Evolutionary conservation across 2,888 invertebrate species (phyloP).

Genomic region (Callyntrura sp.): DNA sequence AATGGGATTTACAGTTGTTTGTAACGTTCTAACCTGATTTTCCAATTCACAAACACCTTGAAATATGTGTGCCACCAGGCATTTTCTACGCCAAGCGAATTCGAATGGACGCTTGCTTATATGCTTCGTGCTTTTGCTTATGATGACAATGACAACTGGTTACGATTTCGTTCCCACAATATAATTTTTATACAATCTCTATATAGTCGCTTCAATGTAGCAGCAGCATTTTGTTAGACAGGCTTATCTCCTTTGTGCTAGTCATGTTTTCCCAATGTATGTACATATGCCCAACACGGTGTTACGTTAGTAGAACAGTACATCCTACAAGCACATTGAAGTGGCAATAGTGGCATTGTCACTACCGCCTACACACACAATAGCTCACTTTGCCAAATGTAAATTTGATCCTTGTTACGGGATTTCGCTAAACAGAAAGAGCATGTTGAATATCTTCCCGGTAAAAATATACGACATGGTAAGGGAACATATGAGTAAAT

Average conservation of each 20-base stretch:
- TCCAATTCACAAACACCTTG: slow-evolving; percentile 13
- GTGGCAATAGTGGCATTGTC: neutral
- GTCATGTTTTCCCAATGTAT: neutral
- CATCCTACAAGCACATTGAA: too few species aligned
- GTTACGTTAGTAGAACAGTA: too few species aligned
- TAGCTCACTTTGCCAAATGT: slow-evolving; percentile 52
- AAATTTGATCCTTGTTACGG: slow-evolving; percentile 60
- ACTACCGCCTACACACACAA: slow-evolving; percentile 6
- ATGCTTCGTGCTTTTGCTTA: neutral
- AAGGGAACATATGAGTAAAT: slow-evolving; percentile 4
- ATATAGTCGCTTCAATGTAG: too few species aligned
- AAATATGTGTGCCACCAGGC: neutral
- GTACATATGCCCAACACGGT: too few species aligned
- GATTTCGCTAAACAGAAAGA: slow-evolving; percentile 33
- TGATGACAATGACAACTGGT: too few species aligned
- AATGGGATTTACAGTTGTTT: slow-evolving; percentile 17
- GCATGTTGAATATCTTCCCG: slow-evolving; percentile 29
- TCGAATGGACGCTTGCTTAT: neutral
- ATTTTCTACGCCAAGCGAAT: neutral
- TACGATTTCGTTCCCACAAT: too few species aligned
- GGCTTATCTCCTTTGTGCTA: neutral
- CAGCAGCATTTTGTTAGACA: neutral
- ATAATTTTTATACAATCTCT: too few species aligned
- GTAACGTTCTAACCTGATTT: slow-evolving; percentile 7
- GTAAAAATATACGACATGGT: slow-evolving; percentile 5